phyloP scores from a whole-genome alignment of 2,113 vertebrate species.

The Aptenodytes patagonicus region DNA sequence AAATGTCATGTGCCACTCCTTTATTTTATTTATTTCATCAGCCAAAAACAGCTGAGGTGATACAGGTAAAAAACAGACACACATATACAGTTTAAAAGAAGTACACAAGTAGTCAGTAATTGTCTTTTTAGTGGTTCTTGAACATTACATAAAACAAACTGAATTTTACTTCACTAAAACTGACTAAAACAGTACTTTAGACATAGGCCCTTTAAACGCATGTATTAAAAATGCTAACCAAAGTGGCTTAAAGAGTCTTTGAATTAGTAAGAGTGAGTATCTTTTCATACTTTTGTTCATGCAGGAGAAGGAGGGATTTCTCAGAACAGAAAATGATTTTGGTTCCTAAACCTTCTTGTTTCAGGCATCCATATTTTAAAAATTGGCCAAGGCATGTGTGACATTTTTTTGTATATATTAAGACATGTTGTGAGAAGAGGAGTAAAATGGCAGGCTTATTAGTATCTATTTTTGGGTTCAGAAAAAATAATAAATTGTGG shows the following conservation, averaged over 20 bases:
- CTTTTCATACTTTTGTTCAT: background rate
- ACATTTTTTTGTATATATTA: background rate
- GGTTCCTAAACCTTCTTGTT: background rate
- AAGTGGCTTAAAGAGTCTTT: background rate
- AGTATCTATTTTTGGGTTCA: background rate
- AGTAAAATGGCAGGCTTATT: background rate
- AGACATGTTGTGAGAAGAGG: background rate
- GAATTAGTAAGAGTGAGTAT: background rate
- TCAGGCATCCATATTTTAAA: background rate
- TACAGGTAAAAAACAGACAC: background rate
- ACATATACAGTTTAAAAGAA: background rate
- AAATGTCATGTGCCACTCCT: background rate
- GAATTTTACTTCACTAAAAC: background rate
- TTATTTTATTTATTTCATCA: background rate
- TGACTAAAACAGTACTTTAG: background rate
- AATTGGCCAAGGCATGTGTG: background rate
- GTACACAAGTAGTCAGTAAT: background rate
- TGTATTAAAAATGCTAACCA: background rate
- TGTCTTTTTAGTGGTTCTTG: background rate
- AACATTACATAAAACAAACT: background rate
- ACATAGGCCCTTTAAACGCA: accelerated
- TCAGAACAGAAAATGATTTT: background rate
- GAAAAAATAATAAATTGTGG: background rate
- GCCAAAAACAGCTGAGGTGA: background rate
- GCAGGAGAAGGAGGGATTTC: background rate